Evolutionary conservation across 92 coral and sea anemone species (phyloP).

Genomic region (Heliopora coerulea): DNA sequence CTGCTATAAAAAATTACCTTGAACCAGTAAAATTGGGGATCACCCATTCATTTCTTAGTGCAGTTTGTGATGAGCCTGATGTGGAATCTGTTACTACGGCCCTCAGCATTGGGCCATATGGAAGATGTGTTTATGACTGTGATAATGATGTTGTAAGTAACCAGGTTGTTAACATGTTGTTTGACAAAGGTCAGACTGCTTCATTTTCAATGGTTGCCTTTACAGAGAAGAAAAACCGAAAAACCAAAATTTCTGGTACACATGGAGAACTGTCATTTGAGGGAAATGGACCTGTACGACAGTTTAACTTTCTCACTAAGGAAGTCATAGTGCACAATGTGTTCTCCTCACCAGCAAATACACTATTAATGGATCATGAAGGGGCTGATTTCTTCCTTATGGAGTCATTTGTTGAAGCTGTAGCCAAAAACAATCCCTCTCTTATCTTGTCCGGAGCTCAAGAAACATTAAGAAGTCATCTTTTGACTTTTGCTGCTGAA

Average conservation of each 20-base stretch:
- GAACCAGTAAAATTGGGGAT: background rate
- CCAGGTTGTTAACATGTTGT: slow-evolving; percentile 28
- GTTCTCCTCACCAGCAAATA: background rate
- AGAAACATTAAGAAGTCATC: slow-evolving; percentile 8
- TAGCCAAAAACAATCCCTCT: slow-evolving; percentile 22
- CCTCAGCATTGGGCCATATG: slow-evolving; percentile 15
- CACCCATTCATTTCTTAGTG: background rate
- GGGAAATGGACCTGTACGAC: slow-evolving; percentile 2
- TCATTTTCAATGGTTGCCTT: slow-evolving; percentile 26
- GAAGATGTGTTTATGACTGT: slow-evolving; percentile 30
- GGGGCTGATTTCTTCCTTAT: slow-evolving; percentile 37
- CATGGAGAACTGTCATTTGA: slow-evolving; percentile 33
- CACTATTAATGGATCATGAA: slow-evolving; percentile 1
- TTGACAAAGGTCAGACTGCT: slow-evolving; percentile 26
- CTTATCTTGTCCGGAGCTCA: background rate
- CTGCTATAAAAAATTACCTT: slow-evolving; percentile 15
- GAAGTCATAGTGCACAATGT: slow-evolving; percentile 1
- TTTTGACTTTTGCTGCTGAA: slow-evolving; percentile 23
- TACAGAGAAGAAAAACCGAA: slow-evolving; percentile 8
- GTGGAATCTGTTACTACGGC: background rate
- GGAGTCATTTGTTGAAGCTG: slow-evolving; percentile 11
- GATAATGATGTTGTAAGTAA: slow-evolving; percentile 26
- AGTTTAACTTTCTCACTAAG: slow-evolving; percentile 8
- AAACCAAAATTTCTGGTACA: slow-evolving; percentile 21
- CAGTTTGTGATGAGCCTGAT: background rate